Percentiles rank a stretch among this genome's conserved stretches.
phyloP scores from a whole-genome alignment of 2,888 invertebrate species.

The Alloscopus bannaensis region DNA sequence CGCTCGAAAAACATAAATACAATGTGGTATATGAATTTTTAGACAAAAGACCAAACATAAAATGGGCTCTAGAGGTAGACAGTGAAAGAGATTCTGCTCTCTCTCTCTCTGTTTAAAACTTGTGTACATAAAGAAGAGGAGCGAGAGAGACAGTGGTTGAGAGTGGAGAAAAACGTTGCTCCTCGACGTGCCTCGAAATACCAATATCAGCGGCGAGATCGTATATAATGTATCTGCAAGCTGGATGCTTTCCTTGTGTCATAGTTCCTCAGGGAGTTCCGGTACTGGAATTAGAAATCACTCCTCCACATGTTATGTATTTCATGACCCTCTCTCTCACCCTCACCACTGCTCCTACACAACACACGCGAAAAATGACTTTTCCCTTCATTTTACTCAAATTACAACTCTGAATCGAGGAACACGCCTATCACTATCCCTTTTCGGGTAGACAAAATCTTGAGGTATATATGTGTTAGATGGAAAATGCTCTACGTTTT shows the following conservation, averaged over 20 bases:
- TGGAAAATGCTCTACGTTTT: too few relatives aligned
- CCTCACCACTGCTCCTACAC: slow-evolving; percentile 23
- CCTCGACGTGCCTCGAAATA: too few relatives aligned
- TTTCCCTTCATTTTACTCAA: slow-evolving; percentile 53
- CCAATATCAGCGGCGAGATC: slow-evolving; percentile 14
- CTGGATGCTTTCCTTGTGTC: slow-evolving; percentile 49
- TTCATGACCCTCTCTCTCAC: slow-evolving; percentile 28
- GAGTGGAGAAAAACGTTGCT: background rate
- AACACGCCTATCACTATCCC: too few relatives aligned
- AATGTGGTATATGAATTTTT: slow-evolving; percentile 23
- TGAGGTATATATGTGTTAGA: too few relatives aligned
- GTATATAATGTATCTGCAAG: background rate
- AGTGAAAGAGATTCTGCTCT: slow-evolving; percentile 1
- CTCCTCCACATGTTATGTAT: slow-evolving; percentile 54
- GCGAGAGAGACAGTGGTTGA: background rate
- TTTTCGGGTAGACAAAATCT: too few relatives aligned
- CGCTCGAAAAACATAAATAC: slow-evolving; percentile 48
- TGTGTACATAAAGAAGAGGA: slow-evolving; percentile 1
- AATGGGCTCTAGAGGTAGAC: too few relatives aligned
- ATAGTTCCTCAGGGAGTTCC: slow-evolving; percentile 59
- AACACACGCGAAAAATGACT: slow-evolving; percentile 7
- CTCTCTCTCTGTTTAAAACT: too few relatives aligned
- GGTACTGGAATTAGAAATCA: slow-evolving; percentile 63
- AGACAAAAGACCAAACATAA: too few relatives aligned
- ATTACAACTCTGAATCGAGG: slow-evolving; percentile 25